Evolutionary conservation across 2,113 vertebrate genomes (phyloP).

Genomic region (Hemicordylus capensis): DNA sequence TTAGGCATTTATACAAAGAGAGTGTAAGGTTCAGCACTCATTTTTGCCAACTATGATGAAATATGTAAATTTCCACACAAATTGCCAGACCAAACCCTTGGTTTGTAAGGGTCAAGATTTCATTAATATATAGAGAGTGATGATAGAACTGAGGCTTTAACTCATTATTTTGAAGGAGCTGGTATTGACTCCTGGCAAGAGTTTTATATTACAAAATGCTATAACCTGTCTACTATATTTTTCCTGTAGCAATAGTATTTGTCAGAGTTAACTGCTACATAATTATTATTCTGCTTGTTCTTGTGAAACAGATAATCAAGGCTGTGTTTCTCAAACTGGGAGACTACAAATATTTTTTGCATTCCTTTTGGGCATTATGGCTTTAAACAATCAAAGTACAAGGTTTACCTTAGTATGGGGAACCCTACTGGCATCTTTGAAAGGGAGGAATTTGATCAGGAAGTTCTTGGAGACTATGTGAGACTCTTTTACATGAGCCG

Average conservation of each 20-base stretch:
- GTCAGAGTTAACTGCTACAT: conserved; percentile 1
- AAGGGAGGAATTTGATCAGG: neutral
- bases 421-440: neutral
- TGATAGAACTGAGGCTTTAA: conserved; percentile 35
- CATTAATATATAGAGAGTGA: conserved; percentile 9
- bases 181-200: neutral
- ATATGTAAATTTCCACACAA: conserved; percentile 25
- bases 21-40: neutral
- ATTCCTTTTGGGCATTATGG: neutral
- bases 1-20: conserved; percentile 29
- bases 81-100: neutral
- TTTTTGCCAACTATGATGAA: neutral
- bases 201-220: neutral
- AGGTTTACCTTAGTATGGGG: neutral
- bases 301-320: neutral
- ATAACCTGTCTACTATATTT: neutral
- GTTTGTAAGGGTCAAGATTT: conserved; percentile 10
- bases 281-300: neutral
- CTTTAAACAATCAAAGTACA: neutral
- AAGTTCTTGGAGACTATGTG: neutral
- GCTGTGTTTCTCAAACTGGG: neutral
- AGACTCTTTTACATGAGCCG: too few species aligned
- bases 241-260: neutral
- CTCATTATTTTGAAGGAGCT: conserved; percentile 17
- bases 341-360: neutral